These are phyloP conservation scores for Esox lucius DNA, from an alignment of 2,797 vertebrate species.

Conservation along the genomic window DNA sequence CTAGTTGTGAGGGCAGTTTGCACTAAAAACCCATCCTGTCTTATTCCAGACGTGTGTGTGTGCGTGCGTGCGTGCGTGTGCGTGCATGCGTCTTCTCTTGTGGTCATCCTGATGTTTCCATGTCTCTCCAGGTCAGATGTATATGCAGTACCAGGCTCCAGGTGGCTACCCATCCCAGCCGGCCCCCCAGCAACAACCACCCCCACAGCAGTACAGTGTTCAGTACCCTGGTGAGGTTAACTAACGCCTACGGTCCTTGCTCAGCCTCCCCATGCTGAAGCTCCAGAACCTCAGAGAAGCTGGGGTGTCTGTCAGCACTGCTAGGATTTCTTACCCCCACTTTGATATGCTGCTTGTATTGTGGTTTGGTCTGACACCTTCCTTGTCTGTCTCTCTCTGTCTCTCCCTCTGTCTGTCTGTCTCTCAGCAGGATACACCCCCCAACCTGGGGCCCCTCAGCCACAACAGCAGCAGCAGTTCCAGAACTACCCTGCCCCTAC, in stretches of 20 bases:
- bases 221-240: slow-evolving; percentile 91
- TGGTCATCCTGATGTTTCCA: slow-evolving; percentile 1
- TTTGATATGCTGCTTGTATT: too few relatives aligned
- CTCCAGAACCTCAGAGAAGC: too few relatives aligned
- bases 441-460: slow-evolving; percentile 77
- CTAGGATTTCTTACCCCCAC: too few relatives aligned
- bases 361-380: too few relatives aligned
- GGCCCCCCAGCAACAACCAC: slow-evolving; percentile 68
- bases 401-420: neutral
- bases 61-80: slow-evolving; percentile 11
- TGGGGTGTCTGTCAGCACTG: too few relatives aligned
- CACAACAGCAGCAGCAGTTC: slow-evolving; percentile 84
- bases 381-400: neutral
- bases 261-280: too few relatives aligned
- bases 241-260: neutral
- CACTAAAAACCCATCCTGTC: slow-evolving; percentile 6
- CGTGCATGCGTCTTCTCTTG: neutral
- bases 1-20: slow-evolving; percentile 44
- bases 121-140: slow-evolving; percentile 85
- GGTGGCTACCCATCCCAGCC: slow-evolving; percentile 91
- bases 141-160: slow-evolving; percentile 94
- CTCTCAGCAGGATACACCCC: slow-evolving; percentile 85
- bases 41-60: slow-evolving; percentile 38
- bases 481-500: slow-evolving; percentile 87
- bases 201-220: slow-evolving; percentile 89